Base-by-base conservation (phyloP, 1,140 invertebrate genomes). In the Ptiloglossa arizonensis region DNA sequence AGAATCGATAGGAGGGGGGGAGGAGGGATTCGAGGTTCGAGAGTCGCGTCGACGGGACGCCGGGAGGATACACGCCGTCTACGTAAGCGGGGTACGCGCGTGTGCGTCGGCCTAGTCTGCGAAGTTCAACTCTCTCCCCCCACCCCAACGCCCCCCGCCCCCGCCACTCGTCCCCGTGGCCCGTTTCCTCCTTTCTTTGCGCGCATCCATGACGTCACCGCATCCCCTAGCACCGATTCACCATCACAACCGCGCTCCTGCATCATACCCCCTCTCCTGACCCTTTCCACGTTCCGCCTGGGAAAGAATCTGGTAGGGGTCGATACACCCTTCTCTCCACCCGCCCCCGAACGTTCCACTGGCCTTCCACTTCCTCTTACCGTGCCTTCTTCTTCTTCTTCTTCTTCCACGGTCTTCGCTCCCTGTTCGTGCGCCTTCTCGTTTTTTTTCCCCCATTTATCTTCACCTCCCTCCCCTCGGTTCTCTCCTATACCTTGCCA, bases 301-400 rank as follows among this genome's bases (percentile, higher is more conserved):
- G 82, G 72, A 89, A 88, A 91, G 90, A 90, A 87, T 90, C 86
- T 90, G 84, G 83, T 69, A 76, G 75, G 69, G 88, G 89, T 91
- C 90, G 90, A 91, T 91, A 91, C 83, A 88, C 85, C 86, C 85
- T 79, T 84, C 24, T 83, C 85, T 79, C 83, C 32, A n/a, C 13
- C 50, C 24, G 27, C 24, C 17, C 13, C 17, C 24, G 6, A 6
- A n/a, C 19, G 4, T 1, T 15, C 22, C 56, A 75, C 63, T 56
- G 41, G 41, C 63, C 72, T 57, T 57, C 27, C 54, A 22, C 41
- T 38, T 62, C 50, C 22, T 66, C 48, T 9, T 19, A 22, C 44
- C n/a, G 15, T 22, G 17, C 27, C 11, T 2, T 32, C 41, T 38
- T 24, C 27, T 13, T 41, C 54, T n/a, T n/a, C n/a, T n/a, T n/a